These are phyloP conservation scores for Larimichthys crocea DNA, from an alignment of 2,113 vertebrate genomes.

Conservation along the genomic window DNA sequence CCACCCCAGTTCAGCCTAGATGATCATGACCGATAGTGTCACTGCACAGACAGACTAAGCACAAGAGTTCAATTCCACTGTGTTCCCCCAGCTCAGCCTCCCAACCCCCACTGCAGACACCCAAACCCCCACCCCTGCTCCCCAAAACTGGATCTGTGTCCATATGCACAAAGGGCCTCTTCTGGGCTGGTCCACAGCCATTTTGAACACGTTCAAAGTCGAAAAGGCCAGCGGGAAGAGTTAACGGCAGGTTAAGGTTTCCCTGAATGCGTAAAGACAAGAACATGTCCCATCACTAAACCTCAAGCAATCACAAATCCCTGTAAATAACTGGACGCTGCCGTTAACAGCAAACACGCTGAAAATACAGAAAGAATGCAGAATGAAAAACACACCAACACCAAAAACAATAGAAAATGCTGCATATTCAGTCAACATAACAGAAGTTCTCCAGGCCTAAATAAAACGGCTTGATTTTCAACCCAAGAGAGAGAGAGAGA, in stretches of 20 bases:
- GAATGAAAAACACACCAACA: too few relatives aligned
- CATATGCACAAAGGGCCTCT: constrained; percentile 13
- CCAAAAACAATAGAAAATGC: too few relatives aligned
- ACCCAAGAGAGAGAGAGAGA: too few relatives aligned
- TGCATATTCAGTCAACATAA: too few relatives aligned
- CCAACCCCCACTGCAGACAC: constrained; percentile 60
- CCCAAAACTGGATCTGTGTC: constrained; percentile 33
- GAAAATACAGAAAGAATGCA: too few relatives aligned
- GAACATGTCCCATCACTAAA: not conserved
- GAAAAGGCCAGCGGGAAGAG: not conserved
- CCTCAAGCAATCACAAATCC: not conserved
- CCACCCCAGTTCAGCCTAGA: constrained; percentile 35
- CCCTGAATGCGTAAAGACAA: not conserved
- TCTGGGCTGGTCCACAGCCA: not conserved
- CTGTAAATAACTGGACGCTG: not conserved
- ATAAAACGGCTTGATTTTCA: too few relatives aligned
- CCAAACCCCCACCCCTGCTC: constrained; percentile 22
- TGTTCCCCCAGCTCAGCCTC: constrained; percentile 5
- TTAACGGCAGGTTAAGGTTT: not conserved
- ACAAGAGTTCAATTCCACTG: constrained; percentile 33
- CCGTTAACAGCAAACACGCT: too few relatives aligned
- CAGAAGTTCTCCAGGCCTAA: too few relatives aligned
- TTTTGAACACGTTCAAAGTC: not conserved
- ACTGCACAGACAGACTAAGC: constrained; percentile 33
- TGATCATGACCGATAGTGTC: constrained; percentile 49